phyloP scores from a whole-genome alignment of 2,113 vertebrate species.

The Channa maculata region DNA sequence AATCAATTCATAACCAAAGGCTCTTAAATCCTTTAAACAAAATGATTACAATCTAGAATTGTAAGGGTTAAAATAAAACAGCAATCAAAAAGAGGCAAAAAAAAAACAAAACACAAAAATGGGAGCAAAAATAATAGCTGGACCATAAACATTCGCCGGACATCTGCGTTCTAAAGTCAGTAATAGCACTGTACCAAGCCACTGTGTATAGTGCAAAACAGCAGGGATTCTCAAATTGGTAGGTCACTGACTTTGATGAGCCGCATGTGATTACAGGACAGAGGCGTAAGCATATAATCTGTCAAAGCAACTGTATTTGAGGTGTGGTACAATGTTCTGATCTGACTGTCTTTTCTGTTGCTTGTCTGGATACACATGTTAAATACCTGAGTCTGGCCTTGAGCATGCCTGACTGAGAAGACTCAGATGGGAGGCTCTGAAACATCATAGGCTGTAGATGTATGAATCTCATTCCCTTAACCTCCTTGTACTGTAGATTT shows the following conservation, averaged over 20 bases:
- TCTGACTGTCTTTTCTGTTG: conserved; percentile 39
- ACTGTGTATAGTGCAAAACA: conserved; percentile 57
- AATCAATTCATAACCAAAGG: conserved; percentile 35
- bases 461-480: too few species aligned
- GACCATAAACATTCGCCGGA: conserved; percentile 66
- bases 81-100: neutral
- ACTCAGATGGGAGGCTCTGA: conserved; percentile 12
- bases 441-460: neutral
- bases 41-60: neutral
- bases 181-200: conserved; percentile 67
- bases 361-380: conserved; percentile 24
- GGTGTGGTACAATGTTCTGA: conserved; percentile 57
- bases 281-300: conserved; percentile 73
- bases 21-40: conserved; percentile 12
- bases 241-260: conserved; percentile 71
- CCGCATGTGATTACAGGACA: conserved; percentile 74
- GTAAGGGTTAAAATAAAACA: neutral
- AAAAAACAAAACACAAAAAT: conserved; percentile 40
- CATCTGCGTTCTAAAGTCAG: conserved; percentile 76
- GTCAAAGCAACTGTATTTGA: conserved; percentile 73
- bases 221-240: conserved; percentile 75
- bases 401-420: conserved; percentile 6
- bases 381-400: conserved; percentile 23
- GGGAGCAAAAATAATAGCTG: conserved; percentile 54
- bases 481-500: too few species aligned